Evolutionary conservation across 2,113 vertebrate genomes (phyloP).

Genomic region (Daphoenositta chrysoptera): DNA sequence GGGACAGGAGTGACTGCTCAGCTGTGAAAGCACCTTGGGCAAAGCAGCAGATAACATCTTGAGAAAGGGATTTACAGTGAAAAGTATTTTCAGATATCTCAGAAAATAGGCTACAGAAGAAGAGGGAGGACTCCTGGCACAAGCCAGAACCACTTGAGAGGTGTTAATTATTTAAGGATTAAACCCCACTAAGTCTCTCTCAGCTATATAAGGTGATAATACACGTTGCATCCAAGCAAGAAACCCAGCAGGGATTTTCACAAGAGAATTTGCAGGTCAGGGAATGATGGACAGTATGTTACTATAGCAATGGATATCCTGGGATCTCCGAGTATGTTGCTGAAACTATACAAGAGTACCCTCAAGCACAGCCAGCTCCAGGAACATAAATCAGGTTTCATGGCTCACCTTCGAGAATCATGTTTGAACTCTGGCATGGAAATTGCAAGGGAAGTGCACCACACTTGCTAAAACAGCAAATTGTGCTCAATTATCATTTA

Average conservation of each 20-base stretch:
- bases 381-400: slow-evolving; percentile 24
- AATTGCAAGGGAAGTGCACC: neutral
- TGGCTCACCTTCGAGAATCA: slow-evolving; percentile 24
- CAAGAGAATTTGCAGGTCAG: slow-evolving; percentile 43
- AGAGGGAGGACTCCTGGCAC: neutral
- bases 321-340: slow-evolving; percentile 3
- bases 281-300: slow-evolving; percentile 58
- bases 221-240: neutral
- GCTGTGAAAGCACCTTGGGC: neutral
- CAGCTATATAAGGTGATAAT: slow-evolving; percentile 46
- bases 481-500: slow-evolving; percentile 30
- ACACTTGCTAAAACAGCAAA: slow-evolving; percentile 39
- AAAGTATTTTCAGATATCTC: neutral
- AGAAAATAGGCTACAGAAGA: slow-evolving; percentile 13
- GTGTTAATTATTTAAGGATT: slow-evolving; percentile 56
- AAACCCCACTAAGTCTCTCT: slow-evolving; percentile 28
- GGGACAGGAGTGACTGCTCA: neutral
- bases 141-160: slow-evolving; percentile 22
- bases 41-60: slow-evolving; percentile 12
- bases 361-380: neutral
- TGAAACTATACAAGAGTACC: neutral
- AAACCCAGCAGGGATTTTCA: slow-evolving; percentile 30
- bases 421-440: neutral
- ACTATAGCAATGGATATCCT: slow-evolving; percentile 64
- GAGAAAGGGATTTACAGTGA: slow-evolving; percentile 2